Conservation (phyloP, 1,140 invertebrate genomes). For the Megathymus violae region DNA sequence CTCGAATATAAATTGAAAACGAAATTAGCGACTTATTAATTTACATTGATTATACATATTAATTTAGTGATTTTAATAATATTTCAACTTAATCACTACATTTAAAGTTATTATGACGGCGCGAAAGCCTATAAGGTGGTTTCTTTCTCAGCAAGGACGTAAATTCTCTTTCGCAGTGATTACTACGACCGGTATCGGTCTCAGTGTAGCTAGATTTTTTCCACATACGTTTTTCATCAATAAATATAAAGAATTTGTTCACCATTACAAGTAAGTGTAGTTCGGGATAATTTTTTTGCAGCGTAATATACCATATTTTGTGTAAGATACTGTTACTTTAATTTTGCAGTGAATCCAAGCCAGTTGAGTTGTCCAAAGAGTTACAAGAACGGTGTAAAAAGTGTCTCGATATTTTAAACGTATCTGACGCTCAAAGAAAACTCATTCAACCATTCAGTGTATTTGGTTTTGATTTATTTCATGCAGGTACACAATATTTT, state of each 20-base stretch:
- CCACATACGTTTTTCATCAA: conserved; percentile 69
- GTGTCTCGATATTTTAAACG: conserved; percentile 65
- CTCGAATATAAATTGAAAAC: too few relatives aligned
- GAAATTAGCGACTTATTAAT: too few relatives aligned
- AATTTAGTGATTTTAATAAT: too few relatives aligned
- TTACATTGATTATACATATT: too few relatives aligned
- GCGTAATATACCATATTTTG: conserved; percentile 24
- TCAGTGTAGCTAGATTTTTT: conserved; percentile 56
- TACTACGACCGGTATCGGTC: conserved; percentile 58
- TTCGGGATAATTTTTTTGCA: conserved; percentile 8
- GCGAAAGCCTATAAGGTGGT: conserved; percentile 62
- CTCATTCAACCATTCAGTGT: conserved; percentile 72
- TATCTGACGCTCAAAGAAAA: conserved; percentile 57
- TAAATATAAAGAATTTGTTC: conserved; percentile 73
- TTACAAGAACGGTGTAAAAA: conserved; percentile 55
- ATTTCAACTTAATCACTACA: too few relatives aligned
- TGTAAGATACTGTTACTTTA: too few relatives aligned
- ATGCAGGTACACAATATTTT: conserved; percentile 74
- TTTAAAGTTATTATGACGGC: conserved; percentile 45
- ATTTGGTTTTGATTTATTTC: conserved; percentile 77
- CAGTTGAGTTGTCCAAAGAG: conserved; percentile 55
- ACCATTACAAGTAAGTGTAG: conserved; percentile 59
- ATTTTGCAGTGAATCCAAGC: conserved; percentile 62
- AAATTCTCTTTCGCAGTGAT: conserved; percentile 64
- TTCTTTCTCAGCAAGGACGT: conserved; percentile 67